These are phyloP conservation scores for Mechanitis messenoides DNA, from an alignment of 2,888 invertebrate species.

Conservation along the genomic window DNA sequence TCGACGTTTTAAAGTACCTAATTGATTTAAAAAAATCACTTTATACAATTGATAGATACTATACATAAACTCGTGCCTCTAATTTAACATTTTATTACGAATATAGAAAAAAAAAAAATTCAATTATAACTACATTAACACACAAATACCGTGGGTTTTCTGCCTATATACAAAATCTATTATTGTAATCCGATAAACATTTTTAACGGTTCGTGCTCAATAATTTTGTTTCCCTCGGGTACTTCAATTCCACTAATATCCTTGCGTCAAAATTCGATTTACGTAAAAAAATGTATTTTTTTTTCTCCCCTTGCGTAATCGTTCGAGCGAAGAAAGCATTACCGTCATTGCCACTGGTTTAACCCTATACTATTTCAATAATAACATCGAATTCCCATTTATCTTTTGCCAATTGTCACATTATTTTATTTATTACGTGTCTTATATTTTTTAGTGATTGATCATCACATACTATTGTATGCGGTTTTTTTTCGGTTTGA, in stretches of 20 bases:
- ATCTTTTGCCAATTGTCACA: constrained; percentile 46
- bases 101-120: too few species aligned
- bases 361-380: constrained; percentile 42
- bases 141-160: constrained; percentile 7
- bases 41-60: not conserved
- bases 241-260: constrained; percentile 65
- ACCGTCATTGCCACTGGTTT: constrained; percentile 46
- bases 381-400: constrained; percentile 48
- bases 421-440: constrained; percentile 39
- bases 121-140: constrained; percentile 1
- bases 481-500: constrained; percentile 52
- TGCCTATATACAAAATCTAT: constrained; percentile 18
- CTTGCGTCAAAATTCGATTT: constrained; percentile 65
- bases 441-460: constrained; percentile 51
- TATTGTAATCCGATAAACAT: constrained; percentile 56
- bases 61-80: too few species aligned
- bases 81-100: too few species aligned
- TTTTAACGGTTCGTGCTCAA: constrained; percentile 54
- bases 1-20: constrained; percentile 27
- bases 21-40: constrained; percentile 21
- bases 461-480: constrained; percentile 46
- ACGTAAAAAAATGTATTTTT: constrained; percentile 54
- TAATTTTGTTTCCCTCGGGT: constrained; percentile 65
- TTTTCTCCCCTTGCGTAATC: constrained; percentile 46
- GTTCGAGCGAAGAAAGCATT: constrained; percentile 57